Base-by-base conservation (phyloP, 2,113 vertebrate species). In the Sinocyclocheilus rhinocerous region DNA sequence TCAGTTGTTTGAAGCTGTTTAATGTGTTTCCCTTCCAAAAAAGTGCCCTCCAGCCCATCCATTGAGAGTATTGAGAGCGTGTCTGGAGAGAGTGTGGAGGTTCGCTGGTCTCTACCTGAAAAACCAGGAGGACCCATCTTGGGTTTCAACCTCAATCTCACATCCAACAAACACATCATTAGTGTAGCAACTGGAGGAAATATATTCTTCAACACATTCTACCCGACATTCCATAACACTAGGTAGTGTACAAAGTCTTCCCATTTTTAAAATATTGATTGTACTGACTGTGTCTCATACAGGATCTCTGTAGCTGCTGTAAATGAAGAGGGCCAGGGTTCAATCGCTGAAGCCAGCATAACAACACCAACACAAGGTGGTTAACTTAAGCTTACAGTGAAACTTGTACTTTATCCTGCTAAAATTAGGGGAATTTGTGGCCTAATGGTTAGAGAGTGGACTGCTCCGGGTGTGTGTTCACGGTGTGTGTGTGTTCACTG, bases 111-210 rank as follows among this genome's bases (percentile, higher is more conserved):
- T 67, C 91, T 94, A 72, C 95, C 95, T 9, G 88, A 92, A 45
- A 94, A 94, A 86, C 94, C 94, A 0, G 93, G 93, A 0, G 95
- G 95, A 84, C 91, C 92, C 84, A 90, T 96, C 89, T 75, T 95
- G 85, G 95, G 95, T 4, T 96, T 96, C 77, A 95, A 96, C 63
- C 92, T 96, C 87, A 92, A 92, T 11, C 89, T 96, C 84, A 90
- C 84, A 73, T 94, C 93, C 36, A 90, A 91, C 78, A 90, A 84
- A 11, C 92, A 94, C 0, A 20, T 90, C 65, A 24, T 95, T 36
- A 57, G 90, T 72, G 81, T 89, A 90, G 89, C 93, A 16, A 93
- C 92, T 13, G 87, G 93, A 83, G 92, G 92, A 26, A 93, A 94
- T 1, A 94, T 89, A 75, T 95, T 95, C 87, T 94, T 93, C 83